phyloP scores from a whole-genome alignment of 2,113 vertebrate genomes.

The Procavia capensis region DNA sequence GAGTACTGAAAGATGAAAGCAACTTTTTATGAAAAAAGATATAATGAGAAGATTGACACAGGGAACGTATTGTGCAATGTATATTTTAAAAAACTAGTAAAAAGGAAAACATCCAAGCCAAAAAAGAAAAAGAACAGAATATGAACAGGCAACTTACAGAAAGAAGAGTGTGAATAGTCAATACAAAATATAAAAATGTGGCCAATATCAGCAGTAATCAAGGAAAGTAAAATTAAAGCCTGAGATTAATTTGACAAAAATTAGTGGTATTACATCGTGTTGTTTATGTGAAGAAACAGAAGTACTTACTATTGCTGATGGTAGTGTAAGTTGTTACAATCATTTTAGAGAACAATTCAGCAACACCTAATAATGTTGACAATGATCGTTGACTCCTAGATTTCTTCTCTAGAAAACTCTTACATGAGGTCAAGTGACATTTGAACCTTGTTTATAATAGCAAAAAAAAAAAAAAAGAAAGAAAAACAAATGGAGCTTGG shows the following conservation, averaged over 20 bases:
- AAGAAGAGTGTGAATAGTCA: not conserved
- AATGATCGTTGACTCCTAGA: not conserved
- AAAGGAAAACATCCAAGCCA: not conserved
- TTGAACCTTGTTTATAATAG: not conserved
- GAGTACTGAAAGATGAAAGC: not conserved
- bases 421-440: not conserved
- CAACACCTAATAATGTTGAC: not conserved
- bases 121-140: not conserved
- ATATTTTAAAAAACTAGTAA: not conserved
- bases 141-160: not conserved
- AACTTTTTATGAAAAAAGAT: conserved; percentile 14
- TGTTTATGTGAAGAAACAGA: not conserved
- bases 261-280: not conserved
- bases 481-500: not conserved
- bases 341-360: not conserved
- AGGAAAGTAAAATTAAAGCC: conserved; percentile 1
- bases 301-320: not conserved
- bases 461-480: not conserved
- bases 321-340: not conserved
- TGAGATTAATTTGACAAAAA: conserved; percentile 43
- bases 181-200: not conserved
- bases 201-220: not conserved
- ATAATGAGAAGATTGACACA: not conserved
- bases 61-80: not conserved
- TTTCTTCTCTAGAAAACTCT: not conserved